Base-by-base conservation (phyloP, 2,888 invertebrate species). In the Papilio elwesi region DNA sequence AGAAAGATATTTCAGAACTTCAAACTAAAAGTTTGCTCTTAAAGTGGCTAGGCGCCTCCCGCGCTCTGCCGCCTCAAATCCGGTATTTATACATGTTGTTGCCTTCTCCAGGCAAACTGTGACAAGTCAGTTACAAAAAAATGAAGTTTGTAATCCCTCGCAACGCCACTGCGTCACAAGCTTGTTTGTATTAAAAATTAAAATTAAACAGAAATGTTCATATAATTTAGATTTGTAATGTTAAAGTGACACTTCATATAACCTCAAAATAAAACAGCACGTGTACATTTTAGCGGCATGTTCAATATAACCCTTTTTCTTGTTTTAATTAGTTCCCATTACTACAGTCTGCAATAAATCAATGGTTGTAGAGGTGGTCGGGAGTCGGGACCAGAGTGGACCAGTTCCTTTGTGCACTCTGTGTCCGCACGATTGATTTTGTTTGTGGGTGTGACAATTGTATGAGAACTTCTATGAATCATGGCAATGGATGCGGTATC, bases 391-490 rank as follows among this genome's bases (percentile, higher is more conserved):
- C 70, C 51, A 49, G 52, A 53, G 71, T 73, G 67, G 73, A 74
- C 73, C 71, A 59, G 68, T 53, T 52, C 15, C 73, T 26, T 48
- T 55, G 68, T 71, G 71, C 66, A 68, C 68, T 51, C 68, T 55
- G 70, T 74, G 71, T 73, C 75, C 70, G 81, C 78, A 86, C 85
- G 85, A 86, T 86, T 85, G 84, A 82, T 80, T 85, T 77, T 78
- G 75, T 73, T 77, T 86, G 87, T 87, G 80, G 77, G 86, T 76
- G 83, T 85, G 81, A 62, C 36, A 48, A 70, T 66, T 66, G 53
- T 53, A 4, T 4, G 51, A 47, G 0, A 6, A 67, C 66, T 53
- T 78, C 76, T 74, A 74, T 75, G 76, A 51, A 51, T 75, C 70
- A 79, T 76, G 68, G 71, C 79, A 81, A 74, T 77, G 66, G 72